These are phyloP conservation scores for Phainopepla nitens DNA, from an alignment of 2,113 vertebrate genomes.

Conservation along the genomic window DNA sequence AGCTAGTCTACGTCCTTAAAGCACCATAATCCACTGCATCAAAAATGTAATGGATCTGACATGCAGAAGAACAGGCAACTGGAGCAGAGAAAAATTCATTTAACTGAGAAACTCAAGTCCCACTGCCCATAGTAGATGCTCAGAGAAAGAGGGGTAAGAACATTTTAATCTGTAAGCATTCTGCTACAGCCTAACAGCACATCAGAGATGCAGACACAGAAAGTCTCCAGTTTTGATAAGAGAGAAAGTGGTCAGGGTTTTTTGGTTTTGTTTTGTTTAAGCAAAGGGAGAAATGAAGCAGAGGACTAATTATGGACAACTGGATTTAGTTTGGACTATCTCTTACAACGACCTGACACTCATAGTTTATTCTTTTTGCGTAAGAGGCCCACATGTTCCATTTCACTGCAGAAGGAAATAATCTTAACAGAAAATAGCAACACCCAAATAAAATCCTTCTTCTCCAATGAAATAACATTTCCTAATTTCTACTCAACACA, in stretches of 20 bases:
- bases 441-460: neutral
- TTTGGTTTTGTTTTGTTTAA: neutral
- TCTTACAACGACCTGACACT: neutral
- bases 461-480: neutral
- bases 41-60: conserved; percentile 1
- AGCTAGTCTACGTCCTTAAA: neutral
- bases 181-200: neutral
- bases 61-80: neutral
- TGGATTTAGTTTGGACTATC: neutral
- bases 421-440: neutral
- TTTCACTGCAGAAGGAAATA: neutral
- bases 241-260: neutral
- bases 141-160: neutral
- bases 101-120: neutral
- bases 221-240: neutral
- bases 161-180: neutral
- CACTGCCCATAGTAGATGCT: neutral
- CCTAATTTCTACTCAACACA: neutral
- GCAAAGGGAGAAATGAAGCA: neutral
- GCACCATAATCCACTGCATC: neutral
- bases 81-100: neutral
- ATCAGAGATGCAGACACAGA: neutral
- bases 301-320: neutral
- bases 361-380: neutral
- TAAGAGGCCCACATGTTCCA: neutral